Evolutionary conservation across 2,888 invertebrate species (phyloP), one percentile per base, ranked within the genome.

Genomic region (Lasioglossum zephyrum): DNA sequence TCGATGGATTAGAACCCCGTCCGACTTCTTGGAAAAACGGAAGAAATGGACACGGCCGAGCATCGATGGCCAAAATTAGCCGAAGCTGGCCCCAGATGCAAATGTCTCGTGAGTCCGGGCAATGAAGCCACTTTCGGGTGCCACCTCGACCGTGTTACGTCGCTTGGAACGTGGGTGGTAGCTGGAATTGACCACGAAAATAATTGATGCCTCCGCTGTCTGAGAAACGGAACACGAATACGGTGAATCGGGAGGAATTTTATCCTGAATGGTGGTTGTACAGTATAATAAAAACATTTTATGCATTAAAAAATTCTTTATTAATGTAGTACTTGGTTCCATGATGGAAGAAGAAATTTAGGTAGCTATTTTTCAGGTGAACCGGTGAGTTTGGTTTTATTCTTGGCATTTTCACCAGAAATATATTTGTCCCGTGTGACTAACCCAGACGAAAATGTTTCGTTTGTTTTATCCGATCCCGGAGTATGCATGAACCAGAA

Each of bases 101-200:
- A 92, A 92, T 91, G 89, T 91, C 88, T 89, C 91, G 90, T 92
- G 91, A 88, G 89, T 83, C 82, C 75, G 41, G 80, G 88, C 88
- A 88, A 92, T 89, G 90, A 91, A 90, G 87, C 84, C 84, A 81
- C 82, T 77, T 69, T 70, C 75, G 73, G 78, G 87, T 88, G 87
- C 89, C 90, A 88, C 86, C 88, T 90, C 78, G 90, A 89, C 85
- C 90, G 84, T 88, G 90, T 90, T 86, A 85, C 84, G 44, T 60
- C 47, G 63, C 75, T 77, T 72, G 80, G 81, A 81, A 84, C 85
- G 87, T 87, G 89, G 87, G 81, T 87, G 85, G 88, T 87, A 80
- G 76, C 85, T 86, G 85, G 84, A 89, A 89, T 87, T 81, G 81
- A 82, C 83, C 66, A 83, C 73, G 89, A 86, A 87, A 91, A 91